Conservation (phyloP, 1,140 invertebrate species). For the Tribolium castaneum region DNA sequence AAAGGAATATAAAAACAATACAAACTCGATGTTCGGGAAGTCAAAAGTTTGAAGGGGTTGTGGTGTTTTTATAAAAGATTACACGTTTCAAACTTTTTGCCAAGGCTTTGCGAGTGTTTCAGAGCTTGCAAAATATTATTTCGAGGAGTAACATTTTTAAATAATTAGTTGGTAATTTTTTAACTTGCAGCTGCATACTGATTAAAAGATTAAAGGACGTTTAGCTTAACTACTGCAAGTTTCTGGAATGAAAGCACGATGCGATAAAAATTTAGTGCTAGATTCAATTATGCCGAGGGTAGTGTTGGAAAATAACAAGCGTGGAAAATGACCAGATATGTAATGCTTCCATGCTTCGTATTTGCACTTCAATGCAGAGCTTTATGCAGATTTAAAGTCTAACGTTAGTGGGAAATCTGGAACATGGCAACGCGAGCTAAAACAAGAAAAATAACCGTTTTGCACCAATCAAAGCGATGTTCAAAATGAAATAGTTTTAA, state of each 20-base stretch:
- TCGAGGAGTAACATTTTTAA: background rate
- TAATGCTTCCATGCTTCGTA: background rate
- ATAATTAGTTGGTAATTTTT: background rate
- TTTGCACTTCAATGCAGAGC: background rate
- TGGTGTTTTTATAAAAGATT: background rate
- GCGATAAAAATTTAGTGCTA: background rate
- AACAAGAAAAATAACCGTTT: background rate
- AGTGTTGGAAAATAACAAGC: background rate
- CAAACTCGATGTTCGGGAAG: background rate
- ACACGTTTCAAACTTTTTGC: background rate
- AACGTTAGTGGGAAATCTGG: background rate
- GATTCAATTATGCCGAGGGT: background rate
- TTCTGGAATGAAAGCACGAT: background rate
- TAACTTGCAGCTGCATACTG: background rate
- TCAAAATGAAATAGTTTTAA: background rate
- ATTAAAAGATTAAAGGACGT: background rate
- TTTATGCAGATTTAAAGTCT: background rate
- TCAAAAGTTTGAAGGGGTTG: background rate
- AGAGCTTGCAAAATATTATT: background rate
- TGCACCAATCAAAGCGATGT: background rate
- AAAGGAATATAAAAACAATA: too few relatives aligned
- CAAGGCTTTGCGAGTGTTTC: background rate
- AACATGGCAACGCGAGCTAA: background rate
- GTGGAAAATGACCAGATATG: background rate
- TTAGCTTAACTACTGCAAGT: background rate